Conservation (phyloP, 2,113 vertebrate genomes). For the Bubo bubo region DNA sequence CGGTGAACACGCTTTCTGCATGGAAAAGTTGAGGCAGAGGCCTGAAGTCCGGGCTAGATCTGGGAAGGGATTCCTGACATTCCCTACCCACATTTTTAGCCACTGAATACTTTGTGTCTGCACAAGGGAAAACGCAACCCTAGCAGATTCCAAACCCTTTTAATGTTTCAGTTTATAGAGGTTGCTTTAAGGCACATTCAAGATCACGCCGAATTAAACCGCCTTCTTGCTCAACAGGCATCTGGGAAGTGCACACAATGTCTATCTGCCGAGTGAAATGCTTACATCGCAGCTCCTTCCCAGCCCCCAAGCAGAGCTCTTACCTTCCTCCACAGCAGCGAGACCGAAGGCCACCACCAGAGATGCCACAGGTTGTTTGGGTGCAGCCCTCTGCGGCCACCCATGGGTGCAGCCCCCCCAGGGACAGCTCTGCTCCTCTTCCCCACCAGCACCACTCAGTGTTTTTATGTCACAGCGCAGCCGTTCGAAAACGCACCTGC, state of each 20-base stretch:
- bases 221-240: not conserved
- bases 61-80: constrained; percentile 39
- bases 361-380: not conserved
- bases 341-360: fast-evolving
- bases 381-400: not conserved
- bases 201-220: not conserved
- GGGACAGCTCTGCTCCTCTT: not conserved
- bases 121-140: constrained; percentile 3
- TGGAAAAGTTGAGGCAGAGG: not conserved
- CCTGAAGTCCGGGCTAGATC: not conserved
- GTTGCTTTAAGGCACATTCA: constrained; percentile 8
- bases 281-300: not conserved
- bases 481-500: not conserved
- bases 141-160: not conserved
- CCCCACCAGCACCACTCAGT: not conserved
- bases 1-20: not conserved
- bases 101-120: not conserved
- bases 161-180: not conserved
- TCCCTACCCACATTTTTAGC: constrained; percentile 48
- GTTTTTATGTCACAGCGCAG: not conserved
- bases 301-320: not conserved
- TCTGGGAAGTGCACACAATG: not conserved
- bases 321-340: not conserved
- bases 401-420: too few species aligned
- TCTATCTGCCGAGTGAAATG: not conserved